phyloP scores from a whole-genome alignment of 2,113 vertebrate species.

The Nyctereutes procyonoides region DNA sequence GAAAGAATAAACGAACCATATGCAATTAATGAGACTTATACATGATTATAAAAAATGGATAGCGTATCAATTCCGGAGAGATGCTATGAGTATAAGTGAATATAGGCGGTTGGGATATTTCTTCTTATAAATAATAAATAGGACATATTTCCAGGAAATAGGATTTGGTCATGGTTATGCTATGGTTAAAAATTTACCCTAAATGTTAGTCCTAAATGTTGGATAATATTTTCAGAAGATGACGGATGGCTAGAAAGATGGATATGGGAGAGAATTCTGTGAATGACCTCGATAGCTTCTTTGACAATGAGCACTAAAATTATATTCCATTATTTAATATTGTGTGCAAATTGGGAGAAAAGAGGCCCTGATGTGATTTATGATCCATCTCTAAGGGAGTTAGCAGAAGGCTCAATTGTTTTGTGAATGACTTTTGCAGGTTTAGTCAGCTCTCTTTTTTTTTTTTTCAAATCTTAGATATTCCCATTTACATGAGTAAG shows the following conservation, averaged over 20 bases:
- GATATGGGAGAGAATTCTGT: neutral
- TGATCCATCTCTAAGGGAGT: neutral
- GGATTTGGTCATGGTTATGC: neutral
- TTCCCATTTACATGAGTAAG: neutral
- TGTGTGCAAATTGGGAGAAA: conserved; percentile 25
- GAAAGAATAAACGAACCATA: neutral
- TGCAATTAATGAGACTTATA: neutral
- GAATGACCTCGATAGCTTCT: neutral
- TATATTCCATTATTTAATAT: conserved; percentile 53
- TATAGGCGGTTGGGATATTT: neutral
- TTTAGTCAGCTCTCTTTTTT: neutral
- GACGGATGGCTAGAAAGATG: neutral
- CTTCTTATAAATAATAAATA: neutral
- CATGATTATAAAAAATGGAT: neutral
- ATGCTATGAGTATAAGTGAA: neutral
- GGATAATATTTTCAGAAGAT: neutral
- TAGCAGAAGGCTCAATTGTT: neutral
- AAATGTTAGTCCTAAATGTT: neutral
- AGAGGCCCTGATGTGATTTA: neutral
- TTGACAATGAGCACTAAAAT: neutral
- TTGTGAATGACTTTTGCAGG: conserved; percentile 20
- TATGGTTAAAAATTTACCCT: neutral
- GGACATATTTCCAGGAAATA: neutral
- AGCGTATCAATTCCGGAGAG: neutral
- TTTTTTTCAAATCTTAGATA: neutral